These are phyloP conservation scores for Campoletis raptor DNA, from an alignment of 2,888 invertebrate species.

Conservation along the genomic window DNA sequence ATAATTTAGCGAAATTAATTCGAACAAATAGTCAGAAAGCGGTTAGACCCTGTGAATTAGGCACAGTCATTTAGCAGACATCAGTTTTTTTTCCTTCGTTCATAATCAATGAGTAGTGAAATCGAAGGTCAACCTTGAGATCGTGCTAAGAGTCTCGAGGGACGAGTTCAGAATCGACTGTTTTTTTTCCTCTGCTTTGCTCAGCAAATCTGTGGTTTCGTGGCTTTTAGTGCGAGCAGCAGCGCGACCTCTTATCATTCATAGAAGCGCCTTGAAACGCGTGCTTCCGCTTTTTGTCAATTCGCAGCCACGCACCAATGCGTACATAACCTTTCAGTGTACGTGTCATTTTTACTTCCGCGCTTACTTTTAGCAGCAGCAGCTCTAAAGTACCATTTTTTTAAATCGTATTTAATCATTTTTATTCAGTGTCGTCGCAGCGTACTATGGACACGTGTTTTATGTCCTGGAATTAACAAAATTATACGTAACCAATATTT, in stretches of 20 bases:
- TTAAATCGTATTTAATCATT: not conserved
- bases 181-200: constrained; percentile 25
- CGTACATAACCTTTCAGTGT: constrained; percentile 49
- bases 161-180: constrained; percentile 58
- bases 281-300: constrained; percentile 59
- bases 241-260: constrained; percentile 54
- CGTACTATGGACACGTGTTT: not conserved
- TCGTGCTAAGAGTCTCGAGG: constrained; percentile 45
- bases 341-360: constrained; percentile 42
- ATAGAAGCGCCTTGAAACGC: constrained; percentile 54
- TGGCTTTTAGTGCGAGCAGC: not conserved
- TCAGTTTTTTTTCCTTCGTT: constrained; percentile 13
- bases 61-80: constrained; percentile 23
- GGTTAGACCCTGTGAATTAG: not conserved
- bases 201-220: constrained; percentile 5
- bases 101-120: constrained; percentile 36
- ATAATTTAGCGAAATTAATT: constrained; percentile 1
- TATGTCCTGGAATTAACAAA: not conserved
- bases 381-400: not conserved
- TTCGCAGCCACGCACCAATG: constrained; percentile 44
- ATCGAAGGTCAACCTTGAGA: constrained; percentile 66
- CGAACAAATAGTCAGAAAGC: not conserved
- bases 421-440: not conserved
- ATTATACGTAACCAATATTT: not conserved
- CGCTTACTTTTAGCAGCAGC: not conserved